A percentile compares a stretch with the other conserved stretches of the same genome.
Evolutionary conservation across 2,113 vertebrate species (phyloP).

Genomic region (Oriolus oriolus): DNA sequence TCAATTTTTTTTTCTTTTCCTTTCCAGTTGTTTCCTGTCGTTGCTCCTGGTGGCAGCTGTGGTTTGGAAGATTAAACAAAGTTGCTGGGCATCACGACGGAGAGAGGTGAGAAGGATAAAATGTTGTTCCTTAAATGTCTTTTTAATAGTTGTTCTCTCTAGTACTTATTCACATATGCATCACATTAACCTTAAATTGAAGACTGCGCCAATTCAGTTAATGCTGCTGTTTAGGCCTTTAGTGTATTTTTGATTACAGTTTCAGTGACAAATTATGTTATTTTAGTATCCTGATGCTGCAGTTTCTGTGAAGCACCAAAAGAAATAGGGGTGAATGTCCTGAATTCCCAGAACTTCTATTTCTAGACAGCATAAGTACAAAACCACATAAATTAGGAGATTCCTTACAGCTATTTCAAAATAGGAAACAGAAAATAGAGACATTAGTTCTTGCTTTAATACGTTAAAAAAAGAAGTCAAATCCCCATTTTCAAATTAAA

Average conservation of each 20-base stretch:
- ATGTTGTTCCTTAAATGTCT: not conserved
- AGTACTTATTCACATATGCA: not conserved
- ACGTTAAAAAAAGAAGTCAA: not conserved
- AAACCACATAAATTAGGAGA: not conserved
- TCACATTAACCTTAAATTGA: not conserved
- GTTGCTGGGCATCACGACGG: conserved; percentile 91
- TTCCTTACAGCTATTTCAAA: not conserved
- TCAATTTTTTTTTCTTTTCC: not conserved
- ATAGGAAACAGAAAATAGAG: not conserved
- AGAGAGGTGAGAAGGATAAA: conserved; percentile 80
- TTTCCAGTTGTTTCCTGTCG: conserved; percentile 89
- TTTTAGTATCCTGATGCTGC: not conserved
- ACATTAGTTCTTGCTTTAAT: not conserved
- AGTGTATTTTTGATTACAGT: not conserved
- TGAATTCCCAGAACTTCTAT: not conserved
- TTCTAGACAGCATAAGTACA: not conserved
- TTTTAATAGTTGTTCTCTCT: not conserved
- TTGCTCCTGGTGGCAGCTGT: conserved; percentile 92
- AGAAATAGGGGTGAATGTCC: not conserved
- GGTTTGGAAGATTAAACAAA: conserved; percentile 97
- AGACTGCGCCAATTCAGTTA: not conserved
- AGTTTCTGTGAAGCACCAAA: not conserved
- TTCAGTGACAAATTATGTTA: not conserved
- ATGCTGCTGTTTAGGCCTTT: not conserved
- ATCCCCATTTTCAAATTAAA: not conserved